Evolutionary conservation across 2,113 vertebrate species (phyloP).

Genomic region (Proteles cristata): DNA sequence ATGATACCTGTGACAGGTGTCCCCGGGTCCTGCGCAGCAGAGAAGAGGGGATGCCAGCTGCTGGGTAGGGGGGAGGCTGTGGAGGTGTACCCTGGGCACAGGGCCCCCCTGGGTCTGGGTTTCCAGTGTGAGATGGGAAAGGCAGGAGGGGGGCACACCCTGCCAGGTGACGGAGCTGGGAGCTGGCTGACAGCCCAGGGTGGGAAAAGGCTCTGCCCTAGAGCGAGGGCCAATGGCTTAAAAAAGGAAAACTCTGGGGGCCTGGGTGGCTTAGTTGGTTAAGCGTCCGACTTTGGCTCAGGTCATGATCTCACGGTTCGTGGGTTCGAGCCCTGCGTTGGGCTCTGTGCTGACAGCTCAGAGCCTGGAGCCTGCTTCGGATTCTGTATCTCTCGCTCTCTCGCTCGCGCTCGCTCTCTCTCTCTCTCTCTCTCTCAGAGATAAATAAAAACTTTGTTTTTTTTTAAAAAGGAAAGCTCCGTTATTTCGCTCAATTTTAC

Average conservation of each 20-base stretch:
- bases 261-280: too few relatives aligned
- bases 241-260: too few relatives aligned
- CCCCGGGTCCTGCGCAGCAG: not conserved
- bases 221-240: fast-evolving
- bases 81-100: not conserved
- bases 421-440: too few relatives aligned
- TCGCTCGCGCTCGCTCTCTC: too few relatives aligned
- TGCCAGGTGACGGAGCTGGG: too few relatives aligned
- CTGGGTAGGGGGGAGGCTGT: not conserved
- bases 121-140: not conserved
- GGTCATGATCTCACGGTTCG: too few relatives aligned
- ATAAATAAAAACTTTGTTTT: too few relatives aligned
- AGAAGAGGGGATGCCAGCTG: not conserved
- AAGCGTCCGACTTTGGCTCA: too few relatives aligned
- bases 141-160: not conserved
- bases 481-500: not conserved
- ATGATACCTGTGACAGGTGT: not conserved
- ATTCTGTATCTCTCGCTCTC: too few relatives aligned
- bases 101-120: fast-evolving
- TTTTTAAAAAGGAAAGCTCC: not conserved
- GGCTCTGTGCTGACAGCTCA: too few relatives aligned
- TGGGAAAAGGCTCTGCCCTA: not conserved
- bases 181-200: not conserved
- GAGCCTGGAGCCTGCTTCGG: too few relatives aligned
- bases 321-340: too few relatives aligned